Base-by-base conservation (phyloP, 2,113 vertebrate species). In the Chamaetylas fuelleborni region DNA sequence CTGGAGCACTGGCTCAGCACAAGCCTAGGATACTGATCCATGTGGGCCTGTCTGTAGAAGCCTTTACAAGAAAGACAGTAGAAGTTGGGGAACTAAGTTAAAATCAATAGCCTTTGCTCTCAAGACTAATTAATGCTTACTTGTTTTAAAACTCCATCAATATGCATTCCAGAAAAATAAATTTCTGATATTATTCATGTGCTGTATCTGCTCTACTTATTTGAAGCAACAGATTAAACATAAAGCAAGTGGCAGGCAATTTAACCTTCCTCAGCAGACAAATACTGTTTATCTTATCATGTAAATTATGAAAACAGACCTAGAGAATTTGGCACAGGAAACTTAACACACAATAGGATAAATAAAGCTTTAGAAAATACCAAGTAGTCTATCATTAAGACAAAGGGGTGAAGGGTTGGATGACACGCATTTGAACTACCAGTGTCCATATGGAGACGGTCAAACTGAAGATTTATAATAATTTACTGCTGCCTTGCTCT, bases 221-320 rank as follows among this genome's bases (percentile, higher is more conserved):
- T 73, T 66, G 57, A 89, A 93, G 62, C 25, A 81, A 87, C 36
- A 92, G 81, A 81, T 92, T 77, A 86, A 73, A 86, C 42, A 40
- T 25, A 89, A 80, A 88, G 64, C 64, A 90, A 95, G 47, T 58
- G 45, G 50, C 88, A 93, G 45, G 29, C 58, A 87, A 84, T 83
- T 81, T 94, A 87, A 86, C 92, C 54, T 87, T 96, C 67, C 64
- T 82, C 53, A 38, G 60, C 50, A 91, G 77, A 93, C 53, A 89
- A 93, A 86, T 69, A 73, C 38, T 87, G 47, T 92, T 96, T 96
- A 88, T 96, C 92, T 94, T 91, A 93, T 81, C 56, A 48, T 12
- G 56, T 74, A 71, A 73, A 90, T 95, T 93, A 96, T 90, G 69
- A 92, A 95, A 96, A 96, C 31, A 94, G 70, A 58, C 61, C 62